Percentiles rank a stretch among this genome's conserved stretches.
Conservation (phyloP, 2,888 invertebrate species). For the Mallateleia sp. region DNA sequence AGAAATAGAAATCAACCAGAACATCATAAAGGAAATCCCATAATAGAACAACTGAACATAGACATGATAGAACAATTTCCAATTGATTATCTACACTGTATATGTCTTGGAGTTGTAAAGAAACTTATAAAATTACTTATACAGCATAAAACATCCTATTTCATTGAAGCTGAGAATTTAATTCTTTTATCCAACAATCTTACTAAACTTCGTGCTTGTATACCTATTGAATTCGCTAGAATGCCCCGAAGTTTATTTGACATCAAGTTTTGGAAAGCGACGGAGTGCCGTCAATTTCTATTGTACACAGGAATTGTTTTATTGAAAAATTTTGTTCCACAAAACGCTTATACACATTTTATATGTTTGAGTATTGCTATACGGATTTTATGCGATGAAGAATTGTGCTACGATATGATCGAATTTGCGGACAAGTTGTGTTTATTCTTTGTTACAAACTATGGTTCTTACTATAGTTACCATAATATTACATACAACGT, state of each 20-base stretch:
- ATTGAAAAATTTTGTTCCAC: not conserved
- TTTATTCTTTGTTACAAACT: not conserved
- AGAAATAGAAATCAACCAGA: no score
- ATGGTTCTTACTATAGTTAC: not conserved
- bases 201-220: not conserved
- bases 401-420: not conserved
- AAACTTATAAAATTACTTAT: not conserved
- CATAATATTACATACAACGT: constrained; percentile 3
- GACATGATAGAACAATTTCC: no score
- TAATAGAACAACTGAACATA: no score
- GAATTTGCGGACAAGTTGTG: not conserved
- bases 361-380: not conserved
- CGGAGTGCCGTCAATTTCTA: constrained; percentile 1
- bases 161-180: not conserved
- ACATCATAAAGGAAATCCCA: no score
- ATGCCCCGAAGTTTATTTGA: not conserved
- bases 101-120: no score
- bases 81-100: not conserved
- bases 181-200: not conserved
- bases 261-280: not conserved
- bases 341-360: not conserved
- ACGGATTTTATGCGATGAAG: not conserved
- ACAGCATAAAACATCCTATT: not conserved
- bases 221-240: not conserved
- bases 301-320: not conserved